phyloP scores from a whole-genome alignment of 2,797 vertebrate species.

The Gadopsis marmoratus region DNA sequence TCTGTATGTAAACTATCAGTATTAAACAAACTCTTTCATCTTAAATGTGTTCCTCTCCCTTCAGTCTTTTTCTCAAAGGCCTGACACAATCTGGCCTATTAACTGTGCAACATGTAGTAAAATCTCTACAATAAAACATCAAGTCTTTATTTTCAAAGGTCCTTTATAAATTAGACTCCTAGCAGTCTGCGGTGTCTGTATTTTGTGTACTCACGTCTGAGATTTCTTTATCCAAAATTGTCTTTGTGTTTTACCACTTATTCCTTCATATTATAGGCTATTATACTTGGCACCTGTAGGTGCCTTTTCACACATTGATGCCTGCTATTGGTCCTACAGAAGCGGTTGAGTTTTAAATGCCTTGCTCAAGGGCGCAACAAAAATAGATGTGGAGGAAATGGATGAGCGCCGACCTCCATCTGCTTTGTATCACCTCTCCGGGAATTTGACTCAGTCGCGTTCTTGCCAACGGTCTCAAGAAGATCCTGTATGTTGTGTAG shows the following conservation, averaged over 20 bases:
- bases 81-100: neutral
- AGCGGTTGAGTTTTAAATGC: neutral
- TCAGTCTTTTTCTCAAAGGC: constrained; percentile 5
- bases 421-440: neutral
- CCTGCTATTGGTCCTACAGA: neutral
- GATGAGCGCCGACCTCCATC: neutral
- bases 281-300: neutral
- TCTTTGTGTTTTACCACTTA: neutral
- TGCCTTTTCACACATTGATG: neutral
- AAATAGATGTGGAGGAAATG: neutral
- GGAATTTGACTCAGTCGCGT: constrained; percentile 17
- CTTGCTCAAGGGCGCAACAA: constrained; percentile 1
- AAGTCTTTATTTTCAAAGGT: neutral
- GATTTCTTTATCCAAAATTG: neutral
- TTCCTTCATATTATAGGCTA: neutral
- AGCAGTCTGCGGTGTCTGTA: neutral
- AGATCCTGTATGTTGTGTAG: constrained; percentile 3
- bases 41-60: constrained; percentile 3
- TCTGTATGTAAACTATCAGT: constrained; percentile 62
- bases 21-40: constrained; percentile 63
- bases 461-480: neutral
- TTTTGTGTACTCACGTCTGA: neutral
- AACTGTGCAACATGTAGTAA: neutral
- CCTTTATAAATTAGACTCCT: neutral
- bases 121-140: neutral